Evolutionary conservation across 2,113 vertebrate genomes (phyloP).

Genomic region (Megaceryle torquata): DNA sequence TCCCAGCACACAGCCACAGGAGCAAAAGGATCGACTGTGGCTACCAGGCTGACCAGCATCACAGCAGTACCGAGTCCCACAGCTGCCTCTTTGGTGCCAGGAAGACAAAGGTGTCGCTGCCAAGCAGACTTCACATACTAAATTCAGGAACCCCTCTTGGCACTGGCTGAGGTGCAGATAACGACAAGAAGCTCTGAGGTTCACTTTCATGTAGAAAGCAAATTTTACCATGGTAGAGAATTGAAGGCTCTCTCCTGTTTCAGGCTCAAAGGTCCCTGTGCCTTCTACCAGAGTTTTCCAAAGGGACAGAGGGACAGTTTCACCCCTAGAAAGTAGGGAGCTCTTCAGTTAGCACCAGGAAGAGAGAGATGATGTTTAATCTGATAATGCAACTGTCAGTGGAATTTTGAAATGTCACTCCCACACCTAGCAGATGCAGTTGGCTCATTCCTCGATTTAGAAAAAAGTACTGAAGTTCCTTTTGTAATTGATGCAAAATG

Average conservation of each 20-base stretch:
- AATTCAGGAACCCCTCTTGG: not conserved
- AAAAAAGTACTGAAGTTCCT: conserved; percentile 22
- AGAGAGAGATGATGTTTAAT: not conserved
- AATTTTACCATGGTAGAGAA: not conserved
- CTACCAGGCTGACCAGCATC: not conserved
- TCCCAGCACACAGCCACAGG: not conserved
- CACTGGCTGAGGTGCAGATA: not conserved
- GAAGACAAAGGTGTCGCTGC: not conserved
- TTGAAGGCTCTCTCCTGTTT: not conserved
- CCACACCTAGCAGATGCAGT: conserved; percentile 62
- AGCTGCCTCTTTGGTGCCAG: fast-evolving
- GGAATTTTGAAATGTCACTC: conserved; percentile 62
- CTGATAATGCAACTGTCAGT: conserved; percentile 37
- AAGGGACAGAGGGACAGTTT: not conserved
- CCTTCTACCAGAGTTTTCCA: fast-evolving
- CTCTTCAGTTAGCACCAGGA: not conserved
- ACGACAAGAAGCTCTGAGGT: not conserved
- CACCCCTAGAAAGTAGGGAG: not conserved
- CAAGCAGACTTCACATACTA: not conserved
- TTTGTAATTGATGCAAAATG: conserved; percentile 49
- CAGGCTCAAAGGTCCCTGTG: not conserved
- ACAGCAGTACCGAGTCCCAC: fast-evolving
- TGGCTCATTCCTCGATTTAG: conserved; percentile 31
- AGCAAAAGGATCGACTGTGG: fast-evolving
- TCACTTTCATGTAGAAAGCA: not conserved